Base-by-base conservation (phyloP, 2,113 vertebrate species). In the Atrichornis clamosus region DNA sequence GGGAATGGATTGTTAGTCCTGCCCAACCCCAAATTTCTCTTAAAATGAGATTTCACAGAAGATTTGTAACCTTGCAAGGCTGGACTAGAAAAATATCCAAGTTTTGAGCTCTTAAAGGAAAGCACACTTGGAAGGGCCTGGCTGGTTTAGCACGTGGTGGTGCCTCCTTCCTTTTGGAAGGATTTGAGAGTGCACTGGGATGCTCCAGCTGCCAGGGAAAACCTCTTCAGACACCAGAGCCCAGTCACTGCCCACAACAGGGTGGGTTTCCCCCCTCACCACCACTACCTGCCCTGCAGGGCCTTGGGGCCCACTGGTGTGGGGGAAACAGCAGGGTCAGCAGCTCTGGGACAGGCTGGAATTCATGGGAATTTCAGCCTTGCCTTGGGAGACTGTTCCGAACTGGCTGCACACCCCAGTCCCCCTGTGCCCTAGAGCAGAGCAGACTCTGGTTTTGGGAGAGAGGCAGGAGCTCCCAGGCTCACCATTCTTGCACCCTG, bases 401-500 rank as follows among this genome's bases (percentile, higher is more conserved):
- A n/a, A 30, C 19, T 7, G 32, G 28, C 70, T 44, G 49, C 32
- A 26, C 62, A 15, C 7, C 47, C 14, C 28, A 3, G 37, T 39
- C 13, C 5, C 37, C 44, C 11, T 58, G 6, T 46, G 52, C 33
- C n/a, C 32, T 26, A 1, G 18, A 37, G n/a, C 59, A 59, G 26
- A 30, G 27, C 60, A 37, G 6, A 18, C 5, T 35, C 5, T 32
- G 55, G 3, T 23, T 70, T 9, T 55, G 33, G 52, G 50, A 60
- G 12, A 37, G 35, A 16, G 24, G 46, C 32, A 55, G 46, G 16
- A 39, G 28, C 44, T 85, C 72, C 65, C 49, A 74, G 59, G 39
- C 27, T 21, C 27, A 5, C 2, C 2, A 15, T 1, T 47, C 20
- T 5, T 49, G 39, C 11, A 12, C 6, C 44, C 44, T 5, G 6